A percentile compares a stretch with the other conserved stretches of the same genome.
Evolutionary conservation across 2,888 invertebrate genomes (phyloP).

Genomic region (Pyralis farinalis): DNA sequence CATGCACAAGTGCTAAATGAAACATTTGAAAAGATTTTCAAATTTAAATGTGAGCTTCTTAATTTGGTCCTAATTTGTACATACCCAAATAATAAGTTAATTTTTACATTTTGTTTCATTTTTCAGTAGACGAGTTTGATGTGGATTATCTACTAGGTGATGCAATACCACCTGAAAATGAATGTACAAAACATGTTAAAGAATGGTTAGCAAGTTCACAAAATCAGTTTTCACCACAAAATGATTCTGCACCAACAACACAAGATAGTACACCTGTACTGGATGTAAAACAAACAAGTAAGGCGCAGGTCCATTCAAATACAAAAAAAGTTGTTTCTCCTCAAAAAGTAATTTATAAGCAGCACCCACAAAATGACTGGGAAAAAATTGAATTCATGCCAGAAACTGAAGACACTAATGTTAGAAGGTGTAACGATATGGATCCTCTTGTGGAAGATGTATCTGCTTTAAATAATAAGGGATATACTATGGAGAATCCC

Average conservation of each 20-base stretch:
- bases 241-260: conserved; percentile 38
- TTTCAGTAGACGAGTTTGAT: conserved; percentile 56
- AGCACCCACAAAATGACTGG: conserved; percentile 61
- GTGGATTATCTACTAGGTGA: conserved; percentile 27
- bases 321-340: conserved; percentile 35
- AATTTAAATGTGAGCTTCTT: conserved; percentile 48
- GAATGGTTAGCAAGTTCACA: conserved; percentile 64
- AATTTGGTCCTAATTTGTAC: background rate
- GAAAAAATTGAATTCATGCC: conserved; percentile 64
- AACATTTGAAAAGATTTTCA: conserved; percentile 52
- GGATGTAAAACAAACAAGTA: conserved; percentile 34
- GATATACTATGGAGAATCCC: conserved; percentile 49
- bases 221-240: conserved; percentile 62
- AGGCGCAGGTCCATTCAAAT: conserved; percentile 48
- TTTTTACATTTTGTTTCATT: conserved; percentile 8
- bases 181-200: conserved; percentile 55
- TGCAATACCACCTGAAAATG: conserved; percentile 33
- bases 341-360: conserved; percentile 35
- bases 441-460: too few species aligned
- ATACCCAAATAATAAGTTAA: background rate
- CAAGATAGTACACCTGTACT: conserved; percentile 35
- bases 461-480: conserved; percentile 32
- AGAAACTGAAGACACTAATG: conserved; percentile 37
- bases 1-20: conserved; percentile 41
- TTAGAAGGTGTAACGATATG: conserved; percentile 36